Conservation (phyloP, 2,113 vertebrate species). For the Eublepharis macularius region DNA sequence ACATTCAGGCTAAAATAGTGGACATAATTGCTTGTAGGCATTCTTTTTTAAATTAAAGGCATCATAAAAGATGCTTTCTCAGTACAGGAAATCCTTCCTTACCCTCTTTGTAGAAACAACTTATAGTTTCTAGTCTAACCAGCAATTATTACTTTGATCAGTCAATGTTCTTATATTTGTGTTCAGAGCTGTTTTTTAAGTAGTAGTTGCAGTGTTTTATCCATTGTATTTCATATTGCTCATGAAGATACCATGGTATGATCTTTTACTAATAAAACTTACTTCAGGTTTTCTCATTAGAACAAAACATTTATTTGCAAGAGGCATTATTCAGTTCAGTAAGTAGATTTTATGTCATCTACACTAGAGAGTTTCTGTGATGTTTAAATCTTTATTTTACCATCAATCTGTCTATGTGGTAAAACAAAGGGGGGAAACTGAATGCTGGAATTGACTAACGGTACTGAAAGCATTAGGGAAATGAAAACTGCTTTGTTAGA, state of each 20-base stretch:
- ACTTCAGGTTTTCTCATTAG: constrained; percentile 77
- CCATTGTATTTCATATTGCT: constrained; percentile 55
- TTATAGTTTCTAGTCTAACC: constrained; percentile 1
- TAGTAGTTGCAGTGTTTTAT: constrained; percentile 32
- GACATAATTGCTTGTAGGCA: background rate
- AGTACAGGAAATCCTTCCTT: background rate
- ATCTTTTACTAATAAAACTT: constrained; percentile 67
- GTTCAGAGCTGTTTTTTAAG: constrained; percentile 58
- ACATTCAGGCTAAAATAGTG: background rate
- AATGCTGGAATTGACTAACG: constrained; percentile 25
- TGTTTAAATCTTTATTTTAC: constrained; percentile 69
- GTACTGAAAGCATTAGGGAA: constrained; percentile 42
- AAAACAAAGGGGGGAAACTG: constrained; percentile 51
- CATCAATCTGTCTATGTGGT: constrained; percentile 38
- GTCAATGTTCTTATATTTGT: constrained; percentile 31
- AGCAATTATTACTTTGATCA: constrained; percentile 42
- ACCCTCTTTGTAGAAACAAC: background rate
- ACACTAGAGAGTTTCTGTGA: constrained; percentile 58
- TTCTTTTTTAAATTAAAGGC: background rate
- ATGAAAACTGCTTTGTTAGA: constrained; percentile 40
- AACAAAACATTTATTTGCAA: constrained; percentile 72
- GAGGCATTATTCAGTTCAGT: constrained; percentile 65
- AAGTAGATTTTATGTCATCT: constrained; percentile 66
- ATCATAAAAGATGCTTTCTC: background rate
- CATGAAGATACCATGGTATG: constrained; percentile 48